These are phyloP conservation scores for Sclerurus mexicanus DNA, from an alignment of 2,113 vertebrate genomes.

Conservation along the genomic window DNA sequence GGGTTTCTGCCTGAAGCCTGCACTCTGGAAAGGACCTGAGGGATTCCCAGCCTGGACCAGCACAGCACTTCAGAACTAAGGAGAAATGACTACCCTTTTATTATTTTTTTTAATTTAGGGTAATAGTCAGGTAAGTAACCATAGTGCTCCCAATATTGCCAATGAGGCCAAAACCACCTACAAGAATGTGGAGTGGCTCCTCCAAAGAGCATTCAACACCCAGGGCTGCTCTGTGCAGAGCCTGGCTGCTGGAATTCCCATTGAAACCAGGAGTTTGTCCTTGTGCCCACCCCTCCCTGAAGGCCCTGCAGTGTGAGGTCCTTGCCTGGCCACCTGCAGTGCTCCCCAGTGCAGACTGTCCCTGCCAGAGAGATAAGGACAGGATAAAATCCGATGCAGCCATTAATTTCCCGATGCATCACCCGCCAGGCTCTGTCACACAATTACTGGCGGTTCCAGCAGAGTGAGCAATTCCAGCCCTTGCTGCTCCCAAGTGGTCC, in stretches of 20 bases:
- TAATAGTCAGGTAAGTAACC: neutral
- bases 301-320: accelerated
- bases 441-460: constrained; percentile 1
- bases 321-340: neutral
- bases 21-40: accelerated
- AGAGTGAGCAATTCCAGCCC: constrained; percentile 24
- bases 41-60: neutral
- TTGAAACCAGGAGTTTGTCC: neutral
- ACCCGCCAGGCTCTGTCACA: neutral
- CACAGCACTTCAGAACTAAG: neutral
- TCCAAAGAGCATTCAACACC: accelerated
- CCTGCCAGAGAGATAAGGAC: neutral
- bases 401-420: neutral
- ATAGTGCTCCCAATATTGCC: neutral
- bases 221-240: accelerated
- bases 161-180: neutral
- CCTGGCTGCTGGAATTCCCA: neutral
- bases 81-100: neutral
- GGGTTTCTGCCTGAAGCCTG: neutral
- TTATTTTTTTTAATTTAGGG: neutral
- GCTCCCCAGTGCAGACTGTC: neutral
- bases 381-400: neutral
- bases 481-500: constrained; percentile 38
- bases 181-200: accelerated
- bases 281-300: accelerated